Conservation (phyloP, 2,113 vertebrate genomes). For the Synodontis membranacea region DNA sequence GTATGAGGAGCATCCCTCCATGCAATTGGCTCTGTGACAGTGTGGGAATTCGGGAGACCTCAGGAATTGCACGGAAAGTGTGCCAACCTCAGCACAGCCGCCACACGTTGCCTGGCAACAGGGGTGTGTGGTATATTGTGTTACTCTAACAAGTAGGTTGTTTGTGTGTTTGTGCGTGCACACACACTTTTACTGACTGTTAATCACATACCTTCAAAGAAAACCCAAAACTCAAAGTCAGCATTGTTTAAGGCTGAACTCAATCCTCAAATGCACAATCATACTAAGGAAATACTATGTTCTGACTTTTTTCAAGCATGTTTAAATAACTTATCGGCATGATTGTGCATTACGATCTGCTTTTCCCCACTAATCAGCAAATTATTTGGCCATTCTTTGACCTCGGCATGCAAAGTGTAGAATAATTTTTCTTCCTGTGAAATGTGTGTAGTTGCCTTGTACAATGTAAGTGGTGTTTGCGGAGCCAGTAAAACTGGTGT, state of each 20-base stretch:
- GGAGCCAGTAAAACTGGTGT: constrained; percentile 67
- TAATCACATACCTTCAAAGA: background rate
- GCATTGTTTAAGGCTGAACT: background rate
- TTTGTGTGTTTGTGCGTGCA: background rate
- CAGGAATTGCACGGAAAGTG: constrained; percentile 25
- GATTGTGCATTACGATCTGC: background rate
- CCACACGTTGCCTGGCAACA: constrained; percentile 69
- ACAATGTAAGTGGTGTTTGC: constrained; percentile 48
- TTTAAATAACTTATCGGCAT: background rate
- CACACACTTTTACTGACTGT: background rate
- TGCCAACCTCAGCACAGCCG: constrained; percentile 32
- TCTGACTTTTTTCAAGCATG: background rate
- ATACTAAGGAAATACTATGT: background rate
- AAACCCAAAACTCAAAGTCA: background rate
- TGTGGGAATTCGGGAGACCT: constrained; percentile 29
- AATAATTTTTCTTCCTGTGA: constrained; percentile 31
- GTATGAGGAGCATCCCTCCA: constrained; percentile 7
- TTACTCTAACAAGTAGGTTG: constrained; percentile 58
- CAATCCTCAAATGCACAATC: background rate
- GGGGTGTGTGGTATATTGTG: constrained; percentile 63
- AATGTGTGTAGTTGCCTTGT: background rate
- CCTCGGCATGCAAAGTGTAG: background rate
- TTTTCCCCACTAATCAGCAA: background rate
- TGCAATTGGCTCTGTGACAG: constrained; percentile 16
- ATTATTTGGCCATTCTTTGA: background rate